These are phyloP conservation scores for Thymallus thymallus DNA, from an alignment of 2,113 vertebrate genomes.

Conservation along the genomic window DNA sequence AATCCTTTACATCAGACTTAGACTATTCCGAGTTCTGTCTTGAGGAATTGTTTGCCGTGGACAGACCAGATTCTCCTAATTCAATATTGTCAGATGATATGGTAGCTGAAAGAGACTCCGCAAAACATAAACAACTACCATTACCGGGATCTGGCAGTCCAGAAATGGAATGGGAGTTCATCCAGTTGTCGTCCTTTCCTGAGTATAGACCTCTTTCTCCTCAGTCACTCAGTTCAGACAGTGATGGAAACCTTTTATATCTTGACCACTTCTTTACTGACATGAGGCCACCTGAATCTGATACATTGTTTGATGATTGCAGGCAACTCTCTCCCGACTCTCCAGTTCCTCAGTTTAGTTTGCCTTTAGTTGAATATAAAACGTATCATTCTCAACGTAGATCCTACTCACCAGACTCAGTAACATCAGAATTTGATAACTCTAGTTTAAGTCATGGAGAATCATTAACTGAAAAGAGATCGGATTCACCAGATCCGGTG, in stretches of 20 bases:
- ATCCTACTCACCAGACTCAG: not conserved
- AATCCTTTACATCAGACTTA: constrained; percentile 7
- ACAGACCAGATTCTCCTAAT: constrained; percentile 15
- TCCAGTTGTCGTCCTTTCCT: not conserved
- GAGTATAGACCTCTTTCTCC: constrained; percentile 9
- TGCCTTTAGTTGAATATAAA: too few species aligned
- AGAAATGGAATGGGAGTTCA: constrained; percentile 5
- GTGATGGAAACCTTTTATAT: not conserved
- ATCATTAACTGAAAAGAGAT: constrained; percentile 3
- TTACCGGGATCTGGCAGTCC: not conserved
- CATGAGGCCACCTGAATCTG: not conserved
- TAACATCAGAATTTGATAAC: not conserved
- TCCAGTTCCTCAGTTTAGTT: not conserved
- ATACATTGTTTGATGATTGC: not conserved
- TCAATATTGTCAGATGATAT: constrained; percentile 6
- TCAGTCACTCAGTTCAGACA: constrained; percentile 4
- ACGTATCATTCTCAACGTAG: not conserved
- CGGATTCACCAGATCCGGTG: not conserved
- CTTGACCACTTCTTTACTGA: not conserved
- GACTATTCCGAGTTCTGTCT: constrained; percentile 2
- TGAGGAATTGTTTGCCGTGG: constrained; percentile 5
- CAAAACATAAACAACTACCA: not conserved
- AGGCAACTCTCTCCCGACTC: not conserved
- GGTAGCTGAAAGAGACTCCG: not conserved
- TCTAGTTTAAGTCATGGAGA: not conserved